Percentiles rank a stretch among this genome's conserved stretches.
Conservation (phyloP, 2,797 vertebrate genomes). For the Acipenser ruthenus region DNA sequence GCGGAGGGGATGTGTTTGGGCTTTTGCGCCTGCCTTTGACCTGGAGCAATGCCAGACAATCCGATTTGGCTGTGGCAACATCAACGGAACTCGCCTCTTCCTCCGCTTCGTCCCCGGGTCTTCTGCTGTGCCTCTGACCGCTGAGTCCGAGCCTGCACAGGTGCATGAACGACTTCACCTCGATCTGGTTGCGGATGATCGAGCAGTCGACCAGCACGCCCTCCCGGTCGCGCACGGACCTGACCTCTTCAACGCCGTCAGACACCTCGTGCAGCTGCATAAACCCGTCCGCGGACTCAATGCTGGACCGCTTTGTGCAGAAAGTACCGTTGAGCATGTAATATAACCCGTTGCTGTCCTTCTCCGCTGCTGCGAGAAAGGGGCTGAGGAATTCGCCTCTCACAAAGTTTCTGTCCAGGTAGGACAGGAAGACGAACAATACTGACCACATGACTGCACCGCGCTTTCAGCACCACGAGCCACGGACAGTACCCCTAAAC, state of each 20-base stretch:
- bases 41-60: slow-evolving; percentile 36
- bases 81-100: slow-evolving; percentile 33
- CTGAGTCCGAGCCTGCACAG: slow-evolving; percentile 45
- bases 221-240: slow-evolving; percentile 35
- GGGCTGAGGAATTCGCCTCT: slow-evolving; percentile 37
- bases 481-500: slow-evolving; percentile 56
- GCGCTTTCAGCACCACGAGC: slow-evolving; percentile 63
- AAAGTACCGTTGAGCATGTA: slow-evolving; percentile 44
- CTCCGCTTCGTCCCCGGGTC: slow-evolving; percentile 18
- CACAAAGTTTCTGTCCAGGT: slow-evolving; percentile 54
- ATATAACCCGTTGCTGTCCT: slow-evolving; percentile 42
- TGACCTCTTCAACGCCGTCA: slow-evolving; percentile 54
- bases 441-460: slow-evolving; percentile 58
- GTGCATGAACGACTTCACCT: slow-evolving; percentile 50
- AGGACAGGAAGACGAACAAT: slow-evolving; percentile 59
- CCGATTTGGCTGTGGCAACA: slow-evolving; percentile 41
- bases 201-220: slow-evolving; percentile 48
- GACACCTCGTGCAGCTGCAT: slow-evolving; percentile 49
- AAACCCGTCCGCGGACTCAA: slow-evolving; percentile 23
- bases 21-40: slow-evolving; percentile 5
- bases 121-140: slow-evolving; percentile 23
- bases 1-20: too few relatives aligned
- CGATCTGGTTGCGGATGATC: slow-evolving; percentile 31
- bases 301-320: slow-evolving; percentile 45
- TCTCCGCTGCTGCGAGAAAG: slow-evolving; percentile 39